Base-by-base conservation (phyloP, 2,888 invertebrate genomes). In the Chymomyza caudatula region DNA sequence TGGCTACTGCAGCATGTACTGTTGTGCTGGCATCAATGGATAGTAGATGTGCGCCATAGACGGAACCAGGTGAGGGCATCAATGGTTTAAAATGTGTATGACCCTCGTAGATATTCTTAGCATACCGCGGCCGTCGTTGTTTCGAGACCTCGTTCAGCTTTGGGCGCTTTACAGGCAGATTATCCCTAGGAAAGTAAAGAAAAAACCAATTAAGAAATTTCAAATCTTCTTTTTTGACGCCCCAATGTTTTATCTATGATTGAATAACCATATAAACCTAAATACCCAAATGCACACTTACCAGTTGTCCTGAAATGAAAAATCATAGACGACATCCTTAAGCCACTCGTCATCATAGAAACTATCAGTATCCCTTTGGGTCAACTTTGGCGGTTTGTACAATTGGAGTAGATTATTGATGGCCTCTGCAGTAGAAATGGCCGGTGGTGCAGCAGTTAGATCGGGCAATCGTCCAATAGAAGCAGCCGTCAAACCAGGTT, bases 161-260 rank as follows among this genome's bases (percentile, higher is more conserved):
- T 91, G 96, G 95, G 83, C 96, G 94, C 91, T 97, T 98, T 69
- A 97, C 95, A 0, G 97, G 97, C 91, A 97, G 96, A 89, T 97
- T 95, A 87, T 97, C 92, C 97, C 97, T 94, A 58, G 6, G 6
- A 11, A 11, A 11, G 0, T 47, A 8, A 42, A 19, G n/a, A 0
- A 6, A n/a, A n/a, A n/a, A n/a, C n/a, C 3, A 37, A 6, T 23
- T 23, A 2, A 23, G 23, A 23, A 23, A n/a, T n/a, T n/a, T n/a
- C n/a, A n/a, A n/a, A n/a, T n/a, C n/a, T n/a, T n/a, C n/a, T n/a
- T n/a, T n/a, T n/a, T n/a, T n/a, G n/a, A n/a, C n/a, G n/a, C n/a
- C n/a, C n/a, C n/a, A n/a, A n/a, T n/a, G n/a, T n/a, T n/a, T n/a
- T n/a, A n/a, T n/a, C n/a, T n/a, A n/a, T n/a, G n/a, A n/a, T n/a